Base-by-base conservation (phyloP, 2,797 vertebrate species). In the Karalla daura region DNA sequence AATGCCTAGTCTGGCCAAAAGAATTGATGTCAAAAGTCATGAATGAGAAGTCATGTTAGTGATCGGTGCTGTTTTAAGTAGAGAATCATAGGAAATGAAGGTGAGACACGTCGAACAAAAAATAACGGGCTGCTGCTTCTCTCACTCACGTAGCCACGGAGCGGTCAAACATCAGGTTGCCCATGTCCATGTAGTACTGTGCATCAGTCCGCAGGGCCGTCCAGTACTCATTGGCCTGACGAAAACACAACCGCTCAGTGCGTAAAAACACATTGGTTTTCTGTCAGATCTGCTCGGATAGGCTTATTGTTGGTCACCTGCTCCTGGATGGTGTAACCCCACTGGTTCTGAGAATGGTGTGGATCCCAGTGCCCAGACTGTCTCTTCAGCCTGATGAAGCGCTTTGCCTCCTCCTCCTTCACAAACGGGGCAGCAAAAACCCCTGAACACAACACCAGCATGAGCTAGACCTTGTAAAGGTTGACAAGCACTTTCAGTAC, bases 161-260 rank as follows among this genome's bases (percentile, higher is more conserved):
- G 46, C 23, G 85, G 61, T 92, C 89, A 71, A 92, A 93, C 87
- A 92, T 89, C 77, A 93, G 30, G 66, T 78, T 68, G 5, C 82
- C 49, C 86, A 92, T 90, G 76, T 93, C 90, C 80, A 93, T 90
- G 75, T 92, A 92, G 74, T 88, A 92, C 68, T 93, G 92, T 49
- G 88, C 84, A 24, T 90, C 67, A 35, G 88, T 73, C 30, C 87
- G 76, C 14, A 92, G 18, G 3, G 83, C 70, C 2, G 89, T 92
- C 84, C 85, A 92, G 55, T 92, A 90, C 63, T 93, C 89, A 27
- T 82, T 92, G 17, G 60, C 89, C 90, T 93, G 69, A 60, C n/a
- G 14, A 43, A 27, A n/a, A n/a, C n/a, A n/a, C n/a, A n/a, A n/a
- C n/a, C n/a, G n/a, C n/a, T n/a, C n/a, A n/a, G n/a, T n/a, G n/a